Base-by-base conservation (phyloP, 2,888 invertebrate species). In the Dendrolimus pini region DNA sequence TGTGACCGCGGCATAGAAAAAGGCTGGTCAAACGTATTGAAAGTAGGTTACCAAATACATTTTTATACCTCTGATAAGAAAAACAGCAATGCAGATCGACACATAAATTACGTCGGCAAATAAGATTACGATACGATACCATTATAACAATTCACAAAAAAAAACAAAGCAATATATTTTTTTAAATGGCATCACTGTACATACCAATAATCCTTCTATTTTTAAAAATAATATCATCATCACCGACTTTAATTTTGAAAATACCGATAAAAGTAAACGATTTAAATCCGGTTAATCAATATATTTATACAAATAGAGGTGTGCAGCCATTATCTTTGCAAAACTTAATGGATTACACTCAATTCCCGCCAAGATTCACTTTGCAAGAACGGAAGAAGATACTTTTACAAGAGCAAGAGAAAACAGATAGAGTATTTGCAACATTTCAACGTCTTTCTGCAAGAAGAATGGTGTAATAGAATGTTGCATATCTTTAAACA, bases 311-410 rank as follows among this genome's bases (percentile, higher is more conserved):
- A 0, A 59, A 67, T 57, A 58, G 54, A 53, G 69, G 70, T 1
- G 58, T 70, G 0, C 55, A 61, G 54, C 71, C 75, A 0, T 57
- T 74, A 6, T 73, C 74, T 0, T 47, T 74, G 8, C 59, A 68
- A 53, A 74, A 69, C 61, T 52, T 75, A 9, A 64, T 69, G 69
- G 55, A 56, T 52, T 72, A 71, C 14, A 71, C 67, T 0, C 71
- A 75, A 59, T 55, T 70, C 1, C 72, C 73, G 14, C 61, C 65
- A 41, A 67, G 62, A 62, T 71, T 69, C 53, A 61, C 60, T 0
- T 41, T 62, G 10, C 42, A 55, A 42, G 53, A 56, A 7, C 57
- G 59, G 41, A 70, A 68, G 59, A 61, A 58, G 41, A 63, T 70
- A 30, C 8, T 57, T 9, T 55, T 70, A 53, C 56, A 62, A 9